A percentile compares a stretch with the other conserved stretches of the same genome.
These are phyloP conservation scores for Carduelis carduelis DNA, from an alignment of 2,797 vertebrate genomes.

Conservation along the genomic window DNA sequence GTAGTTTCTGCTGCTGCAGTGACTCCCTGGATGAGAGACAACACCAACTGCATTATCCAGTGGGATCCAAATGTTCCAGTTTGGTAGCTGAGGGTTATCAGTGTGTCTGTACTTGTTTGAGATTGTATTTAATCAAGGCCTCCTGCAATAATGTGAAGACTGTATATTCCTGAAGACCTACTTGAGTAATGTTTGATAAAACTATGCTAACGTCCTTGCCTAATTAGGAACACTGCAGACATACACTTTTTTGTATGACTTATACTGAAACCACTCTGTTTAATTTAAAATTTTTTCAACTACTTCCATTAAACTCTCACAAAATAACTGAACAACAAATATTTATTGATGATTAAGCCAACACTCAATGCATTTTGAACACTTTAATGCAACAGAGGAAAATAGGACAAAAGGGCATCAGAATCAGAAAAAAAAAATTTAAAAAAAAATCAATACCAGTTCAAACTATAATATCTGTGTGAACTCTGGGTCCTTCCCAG, in stretches of 20 bases:
- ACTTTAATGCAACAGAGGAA: background rate
- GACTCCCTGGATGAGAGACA: background rate
- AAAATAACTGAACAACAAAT: background rate
- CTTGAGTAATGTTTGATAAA: background rate
- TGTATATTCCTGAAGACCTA: background rate
- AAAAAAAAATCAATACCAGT: background rate
- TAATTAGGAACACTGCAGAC: background rate
- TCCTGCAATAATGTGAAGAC: background rate
- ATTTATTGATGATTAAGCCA: background rate
- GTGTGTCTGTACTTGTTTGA: background rate
- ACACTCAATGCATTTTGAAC: background rate
- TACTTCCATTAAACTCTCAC: background rate
- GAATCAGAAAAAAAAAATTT: background rate
- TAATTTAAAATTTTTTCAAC: background rate
- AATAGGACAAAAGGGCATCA: background rate
- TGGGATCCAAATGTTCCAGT: background rate
- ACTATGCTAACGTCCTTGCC: background rate
- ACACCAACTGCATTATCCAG: background rate
- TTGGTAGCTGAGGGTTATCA: background rate
- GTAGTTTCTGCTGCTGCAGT: background rate
- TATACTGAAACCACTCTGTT: background rate
- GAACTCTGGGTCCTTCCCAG: background rate
- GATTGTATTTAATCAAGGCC: background rate
- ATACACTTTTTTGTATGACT: background rate
- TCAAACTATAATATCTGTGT: background rate